Base-by-base conservation (phyloP, 2,888 invertebrate species). In the Tetramorium bicarinatum region DNA sequence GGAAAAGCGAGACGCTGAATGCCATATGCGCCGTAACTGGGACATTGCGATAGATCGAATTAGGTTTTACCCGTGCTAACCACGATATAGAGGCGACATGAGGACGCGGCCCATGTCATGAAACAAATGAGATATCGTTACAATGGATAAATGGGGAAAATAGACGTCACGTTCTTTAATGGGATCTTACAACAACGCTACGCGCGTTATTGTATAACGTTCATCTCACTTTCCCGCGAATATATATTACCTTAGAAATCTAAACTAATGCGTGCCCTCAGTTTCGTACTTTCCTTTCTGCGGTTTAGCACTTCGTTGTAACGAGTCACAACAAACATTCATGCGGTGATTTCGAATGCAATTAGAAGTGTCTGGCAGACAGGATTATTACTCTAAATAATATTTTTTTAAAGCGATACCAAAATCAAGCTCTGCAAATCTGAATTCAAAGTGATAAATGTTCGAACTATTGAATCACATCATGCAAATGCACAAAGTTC, bases 1-100 rank as follows among this genome's bases (percentile, higher is more conserved):
- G 82, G 74, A 75, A 81, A 49, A 25, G 69, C 49, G 54, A 59
- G 9, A 75, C 74, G 67, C 47, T 72, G 62, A 64, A 76, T 77
- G 11, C 18, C 64, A 56, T 34, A 79, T 69, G 59, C 66, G 29
- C 47, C n/a, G 18, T 49, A 75, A 82, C 84, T 88, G 62, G 86
- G n/a, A 62, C 59, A 59, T 76, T 56, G 80, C 82, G 80, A 84
- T 80, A 87, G 54, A 82, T 82, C 67, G 80, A 84, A 84, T 79
- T 66, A 75, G 81, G 71, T 72, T 61, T 71, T 49, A 38, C 44
- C 69, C 44, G 44, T 29, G 34, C 8, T 79, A 71, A 79, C 47
- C 59, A n/a, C 47, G 47, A 61, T 59, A 79, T 47, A 69, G 47
- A 59, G 34, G 47, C 59, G 34, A 79, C 71, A 52, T 59, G 59